Percentiles rank a stretch among this genome's conserved stretches.
Conservation (phyloP, 2,797 vertebrate species). For the Acomys russatus region DNA sequence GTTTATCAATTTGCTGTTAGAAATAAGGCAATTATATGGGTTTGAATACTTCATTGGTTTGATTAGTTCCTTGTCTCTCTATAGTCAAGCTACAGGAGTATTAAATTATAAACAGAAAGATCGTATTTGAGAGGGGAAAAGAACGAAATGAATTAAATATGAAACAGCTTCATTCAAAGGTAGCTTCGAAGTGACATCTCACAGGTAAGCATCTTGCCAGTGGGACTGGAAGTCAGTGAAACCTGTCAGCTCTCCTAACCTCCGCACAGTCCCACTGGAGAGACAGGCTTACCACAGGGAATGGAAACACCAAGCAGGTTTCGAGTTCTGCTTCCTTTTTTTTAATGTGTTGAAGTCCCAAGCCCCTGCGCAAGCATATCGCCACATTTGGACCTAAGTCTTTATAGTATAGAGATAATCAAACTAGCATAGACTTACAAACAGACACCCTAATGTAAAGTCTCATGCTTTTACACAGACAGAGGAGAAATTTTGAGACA, state of each 20-base stretch:
- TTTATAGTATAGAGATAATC: background rate
- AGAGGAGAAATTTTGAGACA: background rate
- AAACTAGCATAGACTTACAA: background rate
- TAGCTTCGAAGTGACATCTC: background rate
- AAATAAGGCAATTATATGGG: background rate
- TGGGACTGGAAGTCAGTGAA: background rate
- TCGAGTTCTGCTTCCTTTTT: background rate
- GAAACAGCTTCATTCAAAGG: background rate
- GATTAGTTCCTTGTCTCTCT: background rate
- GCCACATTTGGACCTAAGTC: background rate
- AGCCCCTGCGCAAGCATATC: background rate
- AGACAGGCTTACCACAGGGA: background rate
- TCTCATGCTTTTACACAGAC: no score
- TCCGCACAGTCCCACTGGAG: background rate
- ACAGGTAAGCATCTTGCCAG: background rate
- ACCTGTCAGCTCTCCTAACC: background rate
- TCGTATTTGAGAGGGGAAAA: conserved; percentile 2
- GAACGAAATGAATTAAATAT: conserved; percentile 49
- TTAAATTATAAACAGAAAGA: conserved; percentile 40
- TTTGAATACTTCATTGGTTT: background rate
- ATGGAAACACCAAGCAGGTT: background rate
- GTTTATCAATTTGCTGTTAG: conserved; percentile 46
- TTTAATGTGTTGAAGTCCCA: background rate
- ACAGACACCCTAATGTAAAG: background rate
- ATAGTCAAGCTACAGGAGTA: background rate